Percentiles rank a stretch among this genome's conserved stretches.
phyloP scores from a whole-genome alignment of 2,113 vertebrate species.

The Channa maculata region DNA sequence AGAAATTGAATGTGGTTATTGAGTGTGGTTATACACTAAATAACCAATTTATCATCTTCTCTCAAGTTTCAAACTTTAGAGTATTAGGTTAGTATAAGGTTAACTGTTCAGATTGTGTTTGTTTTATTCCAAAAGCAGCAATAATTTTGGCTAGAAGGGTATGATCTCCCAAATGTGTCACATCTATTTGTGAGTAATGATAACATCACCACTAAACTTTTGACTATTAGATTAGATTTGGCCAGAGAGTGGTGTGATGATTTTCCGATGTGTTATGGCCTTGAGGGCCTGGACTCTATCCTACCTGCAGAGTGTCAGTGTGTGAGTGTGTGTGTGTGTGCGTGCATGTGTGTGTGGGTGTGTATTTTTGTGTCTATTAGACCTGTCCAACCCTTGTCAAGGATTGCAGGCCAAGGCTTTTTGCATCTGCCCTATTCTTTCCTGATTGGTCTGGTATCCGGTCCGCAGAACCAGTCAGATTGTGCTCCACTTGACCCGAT shows the following conservation, averaged over 20 bases:
- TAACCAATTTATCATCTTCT: not conserved
- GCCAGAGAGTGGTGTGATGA: constrained; percentile 39
- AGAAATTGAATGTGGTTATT: not conserved
- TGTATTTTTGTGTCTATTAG: no score
- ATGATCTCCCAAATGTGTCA: constrained; percentile 72
- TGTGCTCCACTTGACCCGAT: no score
- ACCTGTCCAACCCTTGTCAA: no score
- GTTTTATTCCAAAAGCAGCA: constrained; percentile 60
- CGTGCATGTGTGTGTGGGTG: no score
- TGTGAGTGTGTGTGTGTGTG: no score
- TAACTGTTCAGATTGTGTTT: constrained; percentile 28
- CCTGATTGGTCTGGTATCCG: no score
- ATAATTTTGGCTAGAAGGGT: constrained; percentile 23
- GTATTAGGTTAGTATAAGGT: constrained; percentile 8
- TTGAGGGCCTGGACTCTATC: no score
- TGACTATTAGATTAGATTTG: constrained; percentile 66
- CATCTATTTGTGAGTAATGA: constrained; percentile 65
- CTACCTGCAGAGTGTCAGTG: no score
- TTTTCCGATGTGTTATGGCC: constrained; percentile 8
- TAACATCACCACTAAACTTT: constrained; percentile 62
- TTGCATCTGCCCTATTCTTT: no score
- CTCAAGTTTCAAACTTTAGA: not conserved
- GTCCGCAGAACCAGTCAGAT: no score
- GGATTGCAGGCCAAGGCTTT: no score
- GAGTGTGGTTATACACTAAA: not conserved